Conservation (phyloP, 2,797 vertebrate genomes). For the Erpetoichthys calabaricus region DNA sequence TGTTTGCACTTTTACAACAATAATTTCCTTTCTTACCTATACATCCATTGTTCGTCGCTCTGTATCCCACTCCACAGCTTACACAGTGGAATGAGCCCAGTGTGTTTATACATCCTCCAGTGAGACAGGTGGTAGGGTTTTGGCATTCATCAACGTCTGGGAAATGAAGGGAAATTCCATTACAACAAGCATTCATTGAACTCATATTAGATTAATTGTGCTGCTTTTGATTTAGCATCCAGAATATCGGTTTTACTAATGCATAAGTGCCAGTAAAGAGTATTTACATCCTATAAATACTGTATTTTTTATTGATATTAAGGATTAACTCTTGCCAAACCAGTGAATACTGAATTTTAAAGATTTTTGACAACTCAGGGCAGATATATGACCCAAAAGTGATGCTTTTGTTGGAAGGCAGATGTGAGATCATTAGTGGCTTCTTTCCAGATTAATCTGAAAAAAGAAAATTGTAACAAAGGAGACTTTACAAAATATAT, state of each 20-base stretch:
- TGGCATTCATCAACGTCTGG: slow-evolving; percentile 56
- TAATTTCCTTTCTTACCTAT: slow-evolving; percentile 38
- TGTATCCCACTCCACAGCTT: slow-evolving; percentile 41
- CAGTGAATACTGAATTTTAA: background rate
- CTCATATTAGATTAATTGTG: slow-evolving; percentile 9
- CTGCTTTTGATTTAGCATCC: background rate
- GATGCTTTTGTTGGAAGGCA: no score
- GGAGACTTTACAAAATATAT: no score
- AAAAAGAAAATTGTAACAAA: no score
- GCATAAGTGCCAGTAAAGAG: slow-evolving; percentile 25
- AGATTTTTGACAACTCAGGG: no score
- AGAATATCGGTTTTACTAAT: slow-evolving; percentile 25
- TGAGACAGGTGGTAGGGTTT: slow-evolving; percentile 39
- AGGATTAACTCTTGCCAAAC: background rate
- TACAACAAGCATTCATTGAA: slow-evolving; percentile 16
- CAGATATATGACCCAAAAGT: no score
- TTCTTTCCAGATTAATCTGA: no score
- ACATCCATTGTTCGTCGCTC: slow-evolving; percentile 40
- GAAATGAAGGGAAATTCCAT: slow-evolving; percentile 10
- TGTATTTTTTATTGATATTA: slow-evolving; percentile 1
- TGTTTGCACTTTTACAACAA: no score
- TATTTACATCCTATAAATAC: slow-evolving; percentile 6
- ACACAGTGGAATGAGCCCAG: slow-evolving; percentile 52
- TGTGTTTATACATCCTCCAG: slow-evolving; percentile 46
- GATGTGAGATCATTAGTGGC: no score